Evolutionary conservation across 2,113 vertebrate genomes (phyloP).

Genomic region (Corythornis vintsioides): DNA sequence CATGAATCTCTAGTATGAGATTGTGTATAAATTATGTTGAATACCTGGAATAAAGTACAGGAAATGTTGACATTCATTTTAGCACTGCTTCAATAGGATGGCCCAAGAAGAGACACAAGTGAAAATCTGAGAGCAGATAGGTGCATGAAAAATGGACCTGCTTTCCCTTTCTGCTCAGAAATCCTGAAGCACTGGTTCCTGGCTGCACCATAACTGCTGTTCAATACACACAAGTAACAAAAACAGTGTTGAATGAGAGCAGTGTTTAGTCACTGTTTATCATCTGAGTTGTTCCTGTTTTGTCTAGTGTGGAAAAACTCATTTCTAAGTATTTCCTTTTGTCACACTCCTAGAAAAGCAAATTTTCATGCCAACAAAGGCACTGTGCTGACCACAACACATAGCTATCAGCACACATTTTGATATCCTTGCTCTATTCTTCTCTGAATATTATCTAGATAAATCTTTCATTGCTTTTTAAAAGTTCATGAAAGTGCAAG

Average conservation of each 20-base stretch:
- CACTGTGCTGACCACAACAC: background rate
- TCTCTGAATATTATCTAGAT: background rate
- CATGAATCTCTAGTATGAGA: background rate
- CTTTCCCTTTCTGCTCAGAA: background rate
- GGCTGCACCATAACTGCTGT: background rate
- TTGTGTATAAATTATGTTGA: background rate
- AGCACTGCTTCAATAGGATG: background rate
- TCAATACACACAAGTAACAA: background rate
- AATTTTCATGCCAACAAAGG: background rate
- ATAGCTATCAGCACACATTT: background rate
- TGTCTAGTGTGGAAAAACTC: background rate
- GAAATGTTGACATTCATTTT: background rate
- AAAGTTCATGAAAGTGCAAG: background rate
- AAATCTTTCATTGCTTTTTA: background rate
- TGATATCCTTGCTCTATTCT: background rate
- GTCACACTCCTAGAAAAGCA: background rate
- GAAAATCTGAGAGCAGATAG: background rate
- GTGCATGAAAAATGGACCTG: background rate
- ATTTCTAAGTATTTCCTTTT: background rate
- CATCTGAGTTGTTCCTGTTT: background rate
- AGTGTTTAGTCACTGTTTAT: background rate
- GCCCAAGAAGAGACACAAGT: background rate
- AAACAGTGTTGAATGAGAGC: background rate
- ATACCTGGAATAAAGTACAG: background rate
- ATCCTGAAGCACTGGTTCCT: background rate